Conservation (phyloP, 2,888 invertebrate species). For the Himalopsyche anomala region DNA sequence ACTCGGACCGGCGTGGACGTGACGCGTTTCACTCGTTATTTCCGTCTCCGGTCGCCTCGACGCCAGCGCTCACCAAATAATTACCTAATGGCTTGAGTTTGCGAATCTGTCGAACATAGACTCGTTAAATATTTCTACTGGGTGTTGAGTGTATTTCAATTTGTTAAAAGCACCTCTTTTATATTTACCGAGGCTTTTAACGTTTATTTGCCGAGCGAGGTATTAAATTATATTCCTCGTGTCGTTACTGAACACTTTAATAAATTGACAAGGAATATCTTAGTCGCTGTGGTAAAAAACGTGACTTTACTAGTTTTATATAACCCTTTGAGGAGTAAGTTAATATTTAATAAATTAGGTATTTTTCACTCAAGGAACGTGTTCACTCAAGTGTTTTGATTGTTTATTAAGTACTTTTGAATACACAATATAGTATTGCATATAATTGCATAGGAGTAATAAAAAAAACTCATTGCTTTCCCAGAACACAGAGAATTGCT, state of each 20-base stretch:
- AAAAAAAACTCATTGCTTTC: no score
- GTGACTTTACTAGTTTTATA: no score
- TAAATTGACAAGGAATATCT: background rate
- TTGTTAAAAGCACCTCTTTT: conserved; percentile 35
- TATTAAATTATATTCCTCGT: background rate
- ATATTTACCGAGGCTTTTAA: background rate
- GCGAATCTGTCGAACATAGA: conserved; percentile 25
- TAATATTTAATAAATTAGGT: no score
- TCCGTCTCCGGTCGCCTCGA: conserved; percentile 32
- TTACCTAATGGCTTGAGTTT: conserved; percentile 56
- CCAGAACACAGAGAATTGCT: no score
- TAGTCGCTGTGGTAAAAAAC: no score
- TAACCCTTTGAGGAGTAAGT: no score
- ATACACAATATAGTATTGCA: no score
- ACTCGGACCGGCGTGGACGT: conserved; percentile 45
- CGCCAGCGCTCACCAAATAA: conserved; percentile 53
- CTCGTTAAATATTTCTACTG: background rate
- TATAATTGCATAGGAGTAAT: no score
- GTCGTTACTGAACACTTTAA: background rate
- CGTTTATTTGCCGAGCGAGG: background rate
- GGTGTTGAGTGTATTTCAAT: conserved; percentile 9
- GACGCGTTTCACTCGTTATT: conserved; percentile 49
- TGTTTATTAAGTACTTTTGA: no score
- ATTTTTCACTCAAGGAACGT: no score
- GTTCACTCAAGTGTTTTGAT: no score